Evolutionary conservation across 2,888 invertebrate genomes (phyloP), one percentile per base, ranked within the genome.

Genomic region (Xestia sexstrigata): DNA sequence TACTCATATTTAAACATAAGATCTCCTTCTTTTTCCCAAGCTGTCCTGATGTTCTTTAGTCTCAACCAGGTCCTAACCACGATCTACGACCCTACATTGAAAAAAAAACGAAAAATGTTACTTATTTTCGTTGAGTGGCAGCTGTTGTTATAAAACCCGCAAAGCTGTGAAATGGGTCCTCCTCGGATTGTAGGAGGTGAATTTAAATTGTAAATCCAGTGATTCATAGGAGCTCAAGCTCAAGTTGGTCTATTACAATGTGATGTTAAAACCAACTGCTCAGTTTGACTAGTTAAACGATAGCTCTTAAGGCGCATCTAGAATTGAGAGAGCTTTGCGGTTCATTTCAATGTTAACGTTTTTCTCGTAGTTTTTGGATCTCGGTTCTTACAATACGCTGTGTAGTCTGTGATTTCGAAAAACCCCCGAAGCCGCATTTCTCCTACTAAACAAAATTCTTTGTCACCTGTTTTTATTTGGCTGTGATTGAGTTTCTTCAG

Each of bases 181-280:
- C 20, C 52, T 72, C 8, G 6, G 23, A 67, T 45, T 30, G 79
- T 86, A 83, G 86, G 83, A 76, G 83, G 79, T 70, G 39, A 74
- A 83, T 83, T 47, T 74, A 74, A 79, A 76, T 80, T 83, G 69
- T 67, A 65, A 79, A 83, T 79, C n/a, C 65, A 71, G 42, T 86
- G 86, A 84, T 83, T 83, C 86, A 86, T 83, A 49, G 23, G 11
- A 69, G 66, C 39, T 70, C 58, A 15, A 69, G 62, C 30, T 72
- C 45, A 71, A 78, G 58, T 78, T 79, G 20, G n/a, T 60, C 58
- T 75, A 79, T 76, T 72, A 83, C 76, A 83, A 74, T 70, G 62
- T 52, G 1, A 55, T 60, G 74, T 52, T 75, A 74, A 81, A 82
- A 69, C 42, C 65, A 47, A 68, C 70, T 58, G 42, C 26, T 70